Base-by-base conservation (phyloP, 2,113 vertebrate genomes). In the Coptodon rendalli region DNA sequence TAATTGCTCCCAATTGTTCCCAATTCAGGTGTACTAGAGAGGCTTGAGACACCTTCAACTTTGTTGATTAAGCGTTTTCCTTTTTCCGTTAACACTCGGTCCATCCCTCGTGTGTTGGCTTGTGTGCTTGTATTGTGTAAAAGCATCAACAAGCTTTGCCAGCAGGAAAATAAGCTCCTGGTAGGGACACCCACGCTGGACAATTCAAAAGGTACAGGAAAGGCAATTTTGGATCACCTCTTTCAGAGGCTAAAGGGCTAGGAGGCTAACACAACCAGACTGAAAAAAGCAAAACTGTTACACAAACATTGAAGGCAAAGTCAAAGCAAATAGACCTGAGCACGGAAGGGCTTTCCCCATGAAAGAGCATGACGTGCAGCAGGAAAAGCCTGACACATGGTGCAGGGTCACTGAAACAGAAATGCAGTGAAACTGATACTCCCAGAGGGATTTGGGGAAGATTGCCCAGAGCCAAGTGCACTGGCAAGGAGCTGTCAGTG, bases 241-340 rank as follows among this genome's bases (percentile, higher is more conserved):
- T 0, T 48, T 27, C 14, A 17, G 5, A 73, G 40, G 14, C 68
- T 48, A 9, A 76, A 43, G 9, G 68, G 24, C 68, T 48, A 7
- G 0, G 2, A 27, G 66, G 38, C n/a, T 45, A 73, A 27, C n/a
- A 45, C 66, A 24, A 16, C 22, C 31, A 45, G 38, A 0, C 38
- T 36, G 66, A 24, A 45, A 45, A 45, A 29, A 22, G 34, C 22
- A 17, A 29, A 48, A 48, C 9, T 48, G 14, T 48, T 76, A 76
- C 40, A 76, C 40, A 48, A 76, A 76, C 71, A 48, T 11, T 48
- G 43, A 76, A 7, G 71, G 43, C 40, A 76, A 19, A 76, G 24
- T 48, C 68, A 27, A 48, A 48, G 40, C 71, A 76, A 48, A 29
- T 1, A 76, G 71, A 48, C 40, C 43, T 48, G 71, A 43, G 27